Conservation (phyloP, 2,113 vertebrate genomes). For the Bos javanicus region DNA sequence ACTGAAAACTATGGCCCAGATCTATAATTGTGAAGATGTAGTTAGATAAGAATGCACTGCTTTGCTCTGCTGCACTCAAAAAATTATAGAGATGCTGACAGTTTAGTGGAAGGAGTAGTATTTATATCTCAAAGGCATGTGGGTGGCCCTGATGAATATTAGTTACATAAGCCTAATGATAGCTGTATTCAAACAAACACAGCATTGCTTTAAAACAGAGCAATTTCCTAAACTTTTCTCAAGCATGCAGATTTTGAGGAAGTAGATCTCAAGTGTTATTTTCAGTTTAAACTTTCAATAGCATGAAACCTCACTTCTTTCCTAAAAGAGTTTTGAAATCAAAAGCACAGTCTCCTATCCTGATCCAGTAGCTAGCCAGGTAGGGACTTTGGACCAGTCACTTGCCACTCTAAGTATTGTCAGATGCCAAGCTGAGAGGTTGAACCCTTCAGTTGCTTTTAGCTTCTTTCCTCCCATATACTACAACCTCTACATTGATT, state of each 20-base stretch:
- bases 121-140: constrained; percentile 73
- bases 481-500: background rate
- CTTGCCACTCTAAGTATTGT: background rate
- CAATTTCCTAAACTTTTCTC: constrained; percentile 71
- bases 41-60: constrained; percentile 64
- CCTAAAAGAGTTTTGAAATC: background rate
- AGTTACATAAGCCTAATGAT: constrained; percentile 75
- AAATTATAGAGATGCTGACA: constrained; percentile 74
- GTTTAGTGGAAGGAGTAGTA: constrained; percentile 65
- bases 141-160: constrained; percentile 71
- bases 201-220: constrained; percentile 69
- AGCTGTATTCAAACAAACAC: constrained; percentile 65
- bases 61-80: constrained; percentile 62
- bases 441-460: background rate
- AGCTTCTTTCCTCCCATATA: background rate
- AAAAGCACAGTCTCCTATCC: background rate
- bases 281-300: background rate
- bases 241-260: constrained; percentile 45
- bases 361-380: background rate
- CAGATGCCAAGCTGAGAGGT: background rate
- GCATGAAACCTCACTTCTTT: background rate
- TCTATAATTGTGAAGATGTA: constrained; percentile 67
- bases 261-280: constrained; percentile 67
- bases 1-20: constrained; percentile 54
- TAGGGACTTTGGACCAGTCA: background rate